A percentile compares a stretch with the other conserved stretches of the same genome.
phyloP scores from a whole-genome alignment of 2,113 vertebrate genomes.

The Sus scrofa region DNA sequence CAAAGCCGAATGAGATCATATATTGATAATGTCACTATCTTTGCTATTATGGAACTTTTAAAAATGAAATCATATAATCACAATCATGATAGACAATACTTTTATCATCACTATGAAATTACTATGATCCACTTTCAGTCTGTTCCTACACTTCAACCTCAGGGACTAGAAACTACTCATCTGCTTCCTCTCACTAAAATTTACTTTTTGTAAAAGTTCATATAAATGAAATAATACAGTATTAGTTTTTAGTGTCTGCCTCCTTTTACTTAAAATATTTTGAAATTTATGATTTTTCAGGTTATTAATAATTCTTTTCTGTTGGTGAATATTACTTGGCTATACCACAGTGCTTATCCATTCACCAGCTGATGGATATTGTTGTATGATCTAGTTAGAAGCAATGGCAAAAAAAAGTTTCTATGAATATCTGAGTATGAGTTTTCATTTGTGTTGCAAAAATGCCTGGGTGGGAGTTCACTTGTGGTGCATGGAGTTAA shows the following conservation, averaged over 20 bases:
- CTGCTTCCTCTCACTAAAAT: neutral
- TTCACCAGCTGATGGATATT: neutral
- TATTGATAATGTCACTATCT: neutral
- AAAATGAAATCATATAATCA: neutral
- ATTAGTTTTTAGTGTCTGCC: neutral
- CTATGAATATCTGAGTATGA: neutral
- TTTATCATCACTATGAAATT: neutral
- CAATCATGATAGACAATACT: neutral
- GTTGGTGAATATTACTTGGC: neutral
- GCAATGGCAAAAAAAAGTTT: neutral
- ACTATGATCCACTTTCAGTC: neutral
- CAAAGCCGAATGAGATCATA: no score
- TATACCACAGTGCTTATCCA: neutral
- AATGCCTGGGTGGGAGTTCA: no score
- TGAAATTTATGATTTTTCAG: neutral
- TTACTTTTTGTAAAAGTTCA: neutral
- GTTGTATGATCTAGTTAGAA: neutral
- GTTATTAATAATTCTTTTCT: neutral
- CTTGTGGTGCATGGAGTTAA: no score
- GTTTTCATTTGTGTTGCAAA: neutral
- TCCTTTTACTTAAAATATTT: slow-evolving; percentile 2
- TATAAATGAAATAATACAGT: neutral
- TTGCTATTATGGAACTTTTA: neutral
- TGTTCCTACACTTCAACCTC: neutral
- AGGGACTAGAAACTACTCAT: neutral